Percentiles rank a stretch among this genome's conserved stretches.
Conservation (phyloP, 2,113 vertebrate genomes). For the Salvator merianae region DNA sequence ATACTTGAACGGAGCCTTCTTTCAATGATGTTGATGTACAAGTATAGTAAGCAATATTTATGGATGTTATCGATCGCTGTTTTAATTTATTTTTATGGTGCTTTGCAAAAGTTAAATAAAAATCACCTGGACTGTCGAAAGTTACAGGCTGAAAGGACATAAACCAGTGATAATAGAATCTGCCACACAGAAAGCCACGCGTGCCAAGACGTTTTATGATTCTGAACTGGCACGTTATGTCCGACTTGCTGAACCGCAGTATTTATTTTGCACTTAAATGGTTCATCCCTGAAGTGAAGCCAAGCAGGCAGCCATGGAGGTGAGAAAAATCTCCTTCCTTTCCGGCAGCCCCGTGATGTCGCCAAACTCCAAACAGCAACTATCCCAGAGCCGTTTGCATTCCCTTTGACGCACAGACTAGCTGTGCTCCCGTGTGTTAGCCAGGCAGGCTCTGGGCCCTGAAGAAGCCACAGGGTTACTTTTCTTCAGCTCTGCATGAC, state of each 20-base stretch:
- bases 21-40: background rate
- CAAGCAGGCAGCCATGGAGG: background rate
- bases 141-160: background rate
- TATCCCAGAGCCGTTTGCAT: background rate
- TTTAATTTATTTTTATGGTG: background rate
- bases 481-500: background rate
- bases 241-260: background rate
- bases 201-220: background rate
- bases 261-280: background rate
- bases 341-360: background rate
- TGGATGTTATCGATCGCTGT: background rate
- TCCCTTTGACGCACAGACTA: background rate
- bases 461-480: background rate
- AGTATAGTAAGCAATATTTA: too few relatives aligned
- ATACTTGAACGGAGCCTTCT: background rate
- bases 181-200: background rate
- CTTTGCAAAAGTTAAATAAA: background rate
- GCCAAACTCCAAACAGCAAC: background rate
- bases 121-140: background rate
- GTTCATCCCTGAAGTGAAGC: background rate
- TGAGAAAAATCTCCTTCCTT: background rate
- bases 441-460: background rate
- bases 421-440: accelerated
- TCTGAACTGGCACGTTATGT: background rate
- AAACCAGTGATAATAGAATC: background rate